phyloP scores from a whole-genome alignment of 2,113 vertebrate genomes.

The Todiramphus saurophagus region DNA sequence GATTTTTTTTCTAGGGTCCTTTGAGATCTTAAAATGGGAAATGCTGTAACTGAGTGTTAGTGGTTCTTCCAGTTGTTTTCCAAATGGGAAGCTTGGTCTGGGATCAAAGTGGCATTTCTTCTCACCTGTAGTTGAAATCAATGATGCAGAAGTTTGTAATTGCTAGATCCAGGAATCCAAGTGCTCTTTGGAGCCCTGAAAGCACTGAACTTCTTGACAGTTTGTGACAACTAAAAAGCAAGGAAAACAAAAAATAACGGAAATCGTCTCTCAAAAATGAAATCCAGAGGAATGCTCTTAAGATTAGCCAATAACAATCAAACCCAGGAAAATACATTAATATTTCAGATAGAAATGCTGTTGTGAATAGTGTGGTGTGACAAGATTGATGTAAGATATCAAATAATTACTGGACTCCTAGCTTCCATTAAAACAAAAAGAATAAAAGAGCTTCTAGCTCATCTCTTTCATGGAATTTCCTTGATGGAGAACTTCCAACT shows the following conservation, averaged over 20 bases:
- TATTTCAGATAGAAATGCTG: not conserved
- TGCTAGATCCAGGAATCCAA: not conserved
- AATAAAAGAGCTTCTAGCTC: not conserved
- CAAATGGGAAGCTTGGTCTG: not conserved
- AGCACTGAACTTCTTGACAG: not conserved
- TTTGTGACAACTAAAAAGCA: not conserved
- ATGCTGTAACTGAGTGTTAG: not conserved
- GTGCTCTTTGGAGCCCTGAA: not conserved
- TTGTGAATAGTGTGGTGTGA: not conserved
- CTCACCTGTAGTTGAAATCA: not conserved
- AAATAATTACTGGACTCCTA: not conserved
- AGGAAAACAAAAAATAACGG: not conserved
- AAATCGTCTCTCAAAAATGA: not conserved
- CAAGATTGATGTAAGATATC: not conserved
- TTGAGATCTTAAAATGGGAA: not conserved
- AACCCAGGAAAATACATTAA: not conserved
- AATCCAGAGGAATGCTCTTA: not conserved
- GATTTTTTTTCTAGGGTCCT: not conserved
- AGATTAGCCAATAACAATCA: not conserved
- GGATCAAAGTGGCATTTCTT: not conserved
- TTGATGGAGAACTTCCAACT: not conserved
- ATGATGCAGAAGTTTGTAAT: not conserved
- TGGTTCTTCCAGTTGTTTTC: not conserved
- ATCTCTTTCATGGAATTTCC: not conserved
- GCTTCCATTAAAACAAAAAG: not conserved